Percentiles rank a stretch among this genome's conserved stretches.
Conservation (phyloP, 2,113 vertebrate genomes). For the Silurus meridionalis region DNA sequence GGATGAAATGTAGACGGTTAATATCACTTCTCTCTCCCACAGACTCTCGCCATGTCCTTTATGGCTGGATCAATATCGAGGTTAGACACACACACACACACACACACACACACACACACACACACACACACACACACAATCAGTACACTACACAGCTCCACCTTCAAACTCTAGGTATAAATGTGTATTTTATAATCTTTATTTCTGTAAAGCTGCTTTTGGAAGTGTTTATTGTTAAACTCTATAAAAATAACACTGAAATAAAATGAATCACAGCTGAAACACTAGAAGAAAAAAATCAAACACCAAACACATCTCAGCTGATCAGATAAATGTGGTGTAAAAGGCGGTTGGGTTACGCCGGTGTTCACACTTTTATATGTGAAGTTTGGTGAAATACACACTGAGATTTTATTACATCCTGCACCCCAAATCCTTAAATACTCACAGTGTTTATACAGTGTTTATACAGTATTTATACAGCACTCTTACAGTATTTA, state of each 20-base stretch:
- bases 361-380: not conserved
- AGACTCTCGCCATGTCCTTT: slow-evolving; percentile 90
- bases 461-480: no score
- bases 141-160: no score
- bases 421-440: not conserved
- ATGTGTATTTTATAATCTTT: no score
- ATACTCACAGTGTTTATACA: no score
- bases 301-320: not conserved
- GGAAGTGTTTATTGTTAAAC: no score
- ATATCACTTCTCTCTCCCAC: slow-evolving; percentile 42
- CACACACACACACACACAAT: not conserved
- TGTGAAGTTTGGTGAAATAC: not conserved
- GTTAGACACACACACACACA: slow-evolving; percentile 62
- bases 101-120: not conserved
- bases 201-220: no score
- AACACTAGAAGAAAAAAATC: no score
- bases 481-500: no score
- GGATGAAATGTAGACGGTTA: not conserved
- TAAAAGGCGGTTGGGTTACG: not conserved
- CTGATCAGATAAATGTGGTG: not conserved
- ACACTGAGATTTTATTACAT: not conserved
- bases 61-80: slow-evolving; percentile 89
- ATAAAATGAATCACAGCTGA: no score
- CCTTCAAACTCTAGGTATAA: no score
- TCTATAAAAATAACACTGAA: no score